Conservation (phyloP, 2,113 vertebrate species). For the Protomyctophum bolini region DNA sequence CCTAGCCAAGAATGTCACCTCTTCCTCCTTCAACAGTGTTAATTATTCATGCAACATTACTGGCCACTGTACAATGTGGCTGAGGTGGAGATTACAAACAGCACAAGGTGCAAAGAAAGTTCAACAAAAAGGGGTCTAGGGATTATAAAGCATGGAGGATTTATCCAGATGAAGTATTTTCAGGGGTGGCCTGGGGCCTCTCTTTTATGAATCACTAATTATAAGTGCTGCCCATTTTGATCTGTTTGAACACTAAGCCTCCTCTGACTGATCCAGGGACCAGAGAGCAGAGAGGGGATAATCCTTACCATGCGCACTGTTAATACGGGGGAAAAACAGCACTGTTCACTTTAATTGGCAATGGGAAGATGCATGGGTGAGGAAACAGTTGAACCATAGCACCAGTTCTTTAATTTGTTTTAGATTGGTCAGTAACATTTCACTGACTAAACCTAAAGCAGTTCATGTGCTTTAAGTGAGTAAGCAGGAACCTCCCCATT, state of each 20-base stretch:
- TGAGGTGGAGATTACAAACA: constrained; percentile 40
- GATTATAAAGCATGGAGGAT: constrained; percentile 54
- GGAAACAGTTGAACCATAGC: constrained; percentile 18
- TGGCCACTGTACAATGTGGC: constrained; percentile 13
- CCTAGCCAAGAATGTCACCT: not conserved
- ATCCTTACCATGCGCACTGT: constrained; percentile 76
- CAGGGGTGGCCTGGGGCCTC: constrained; percentile 53
- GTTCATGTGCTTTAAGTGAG: not conserved
- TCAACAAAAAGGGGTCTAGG: constrained; percentile 53
- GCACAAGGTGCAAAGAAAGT: constrained; percentile 63
- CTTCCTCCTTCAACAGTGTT: not conserved
- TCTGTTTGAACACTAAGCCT: constrained; percentile 72
- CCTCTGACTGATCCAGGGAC: constrained; percentile 48
- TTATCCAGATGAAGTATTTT: constrained; percentile 62
- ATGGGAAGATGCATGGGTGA: constrained; percentile 26
- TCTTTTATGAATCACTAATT: constrained; percentile 65
- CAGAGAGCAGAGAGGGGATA: constrained; percentile 65
- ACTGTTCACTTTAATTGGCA: constrained; percentile 52
- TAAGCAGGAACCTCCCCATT: not conserved
- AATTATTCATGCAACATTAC: constrained; percentile 10
- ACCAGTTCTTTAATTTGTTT: constrained; percentile 6
- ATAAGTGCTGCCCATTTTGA: constrained; percentile 67
- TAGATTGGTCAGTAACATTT: too few relatives aligned
- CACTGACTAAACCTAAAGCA: not conserved
- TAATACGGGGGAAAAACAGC: constrained; percentile 63